A percentile compares a stretch with the other conserved stretches of the same genome.
Evolutionary conservation across 2,888 invertebrate genomes (phyloP).

Genomic region (Orchesellides sinensis): DNA sequence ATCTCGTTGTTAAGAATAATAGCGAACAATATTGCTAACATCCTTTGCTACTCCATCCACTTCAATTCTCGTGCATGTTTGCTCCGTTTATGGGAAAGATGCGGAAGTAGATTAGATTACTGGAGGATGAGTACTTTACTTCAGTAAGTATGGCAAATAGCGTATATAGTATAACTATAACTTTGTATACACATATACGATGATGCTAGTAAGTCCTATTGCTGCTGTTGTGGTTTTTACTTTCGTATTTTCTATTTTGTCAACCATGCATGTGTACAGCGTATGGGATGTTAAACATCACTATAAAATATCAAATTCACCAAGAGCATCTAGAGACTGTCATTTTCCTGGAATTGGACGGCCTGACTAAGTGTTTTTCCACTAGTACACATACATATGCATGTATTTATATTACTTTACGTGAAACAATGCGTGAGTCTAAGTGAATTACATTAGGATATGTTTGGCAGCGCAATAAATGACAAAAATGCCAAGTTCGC

Average conservation of each 20-base stretch:
- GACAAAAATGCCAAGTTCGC: constrained; percentile 62
- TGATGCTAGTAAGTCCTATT: not conserved
- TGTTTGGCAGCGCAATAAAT: constrained; percentile 57
- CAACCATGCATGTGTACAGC: not conserved
- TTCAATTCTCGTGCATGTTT: constrained; percentile 2
- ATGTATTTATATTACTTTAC: too few relatives aligned
- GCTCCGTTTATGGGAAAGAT: constrained; percentile 51
- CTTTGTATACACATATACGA: not conserved
- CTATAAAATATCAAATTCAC: constrained; percentile 58
- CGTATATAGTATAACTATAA: too few relatives aligned
- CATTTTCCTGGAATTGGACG: constrained; percentile 57
- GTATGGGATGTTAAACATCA: constrained; percentile 32
- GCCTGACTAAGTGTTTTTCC: constrained; percentile 50
- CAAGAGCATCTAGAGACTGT: too few relatives aligned
- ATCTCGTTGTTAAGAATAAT: not conserved
- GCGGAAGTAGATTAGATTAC: constrained; percentile 59
- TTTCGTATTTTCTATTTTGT: constrained; percentile 7
- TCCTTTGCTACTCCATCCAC: not conserved
- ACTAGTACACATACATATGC: too few relatives aligned
- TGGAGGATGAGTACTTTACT: constrained; percentile 7
- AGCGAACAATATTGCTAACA: constrained; percentile 13
- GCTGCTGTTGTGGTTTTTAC: constrained; percentile 46
- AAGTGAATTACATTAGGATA: constrained; percentile 48
- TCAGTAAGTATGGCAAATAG: too few relatives aligned
- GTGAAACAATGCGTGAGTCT: constrained; percentile 52